These are phyloP conservation scores for Parotocinclus haroldoi DNA, from an alignment of 2,797 vertebrate genomes.

Conservation along the genomic window DNA sequence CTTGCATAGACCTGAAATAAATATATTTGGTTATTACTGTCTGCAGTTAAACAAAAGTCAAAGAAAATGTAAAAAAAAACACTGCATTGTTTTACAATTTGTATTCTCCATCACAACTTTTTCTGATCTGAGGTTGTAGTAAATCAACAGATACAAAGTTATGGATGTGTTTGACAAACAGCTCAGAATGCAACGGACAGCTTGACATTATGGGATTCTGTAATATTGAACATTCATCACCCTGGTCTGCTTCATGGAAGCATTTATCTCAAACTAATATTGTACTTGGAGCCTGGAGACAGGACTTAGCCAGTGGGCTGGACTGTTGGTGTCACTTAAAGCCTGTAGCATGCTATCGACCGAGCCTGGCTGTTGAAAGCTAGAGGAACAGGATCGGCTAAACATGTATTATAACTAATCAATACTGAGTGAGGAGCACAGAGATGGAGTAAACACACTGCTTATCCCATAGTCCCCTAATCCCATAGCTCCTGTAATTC, in stretches of 20 bases:
- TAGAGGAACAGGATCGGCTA: constrained; percentile 68
- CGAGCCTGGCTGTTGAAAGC: constrained; percentile 65
- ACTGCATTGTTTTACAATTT: too few species aligned
- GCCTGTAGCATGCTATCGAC: constrained; percentile 63
- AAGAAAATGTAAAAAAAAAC: too few species aligned
- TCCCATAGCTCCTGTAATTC: constrained; percentile 16
- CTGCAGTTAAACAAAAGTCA: too few species aligned
- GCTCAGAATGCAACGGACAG: not conserved
- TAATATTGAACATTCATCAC: not conserved
- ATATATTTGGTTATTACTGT: too few species aligned
- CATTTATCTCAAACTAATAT: constrained; percentile 16
- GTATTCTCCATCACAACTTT: too few species aligned
- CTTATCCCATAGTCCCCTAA: constrained; percentile 45
- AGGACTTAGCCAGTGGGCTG: constrained; percentile 42
- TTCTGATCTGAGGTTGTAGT: too few species aligned
- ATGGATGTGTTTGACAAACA: not conserved
- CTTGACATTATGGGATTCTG: not conserved
- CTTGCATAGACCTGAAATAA: too few species aligned
- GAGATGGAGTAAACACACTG: constrained; percentile 65
- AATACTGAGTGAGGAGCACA: constrained; percentile 63
- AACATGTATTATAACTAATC: constrained; percentile 70
- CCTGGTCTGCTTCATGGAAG: constrained; percentile 3
- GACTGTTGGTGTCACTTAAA: constrained; percentile 60
- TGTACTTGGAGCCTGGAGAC: constrained; percentile 29
- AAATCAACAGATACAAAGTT: too few species aligned